A percentile compares a stretch with the other conserved stretches of the same genome.
Evolutionary conservation across 2,113 vertebrate species (phyloP).

Genomic region (Plecotus auritus): DNA sequence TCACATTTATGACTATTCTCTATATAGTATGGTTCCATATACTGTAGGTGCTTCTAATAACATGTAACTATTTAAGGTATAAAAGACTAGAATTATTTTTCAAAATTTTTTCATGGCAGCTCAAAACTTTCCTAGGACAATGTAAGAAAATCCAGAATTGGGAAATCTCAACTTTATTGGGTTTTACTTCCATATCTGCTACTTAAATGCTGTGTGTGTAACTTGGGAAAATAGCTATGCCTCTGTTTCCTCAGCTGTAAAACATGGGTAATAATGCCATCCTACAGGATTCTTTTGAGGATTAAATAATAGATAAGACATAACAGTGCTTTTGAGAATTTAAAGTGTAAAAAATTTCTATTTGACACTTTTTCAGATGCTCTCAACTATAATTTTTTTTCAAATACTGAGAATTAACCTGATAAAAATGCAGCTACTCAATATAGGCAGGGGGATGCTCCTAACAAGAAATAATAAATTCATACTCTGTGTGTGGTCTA

Average conservation of each 20-base stretch:
- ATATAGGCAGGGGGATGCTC: background rate
- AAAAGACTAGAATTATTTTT: slow-evolving; percentile 1
- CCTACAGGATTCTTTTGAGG: background rate
- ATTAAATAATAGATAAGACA: slow-evolving; percentile 1
- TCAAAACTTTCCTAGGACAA: slow-evolving; percentile 25
- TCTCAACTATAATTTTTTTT: slow-evolving; percentile 26
- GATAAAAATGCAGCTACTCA: slow-evolving; percentile 39
- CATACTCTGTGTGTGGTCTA: slow-evolving; percentile 90
- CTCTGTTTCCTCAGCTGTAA: background rate
- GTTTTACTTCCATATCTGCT: background rate
- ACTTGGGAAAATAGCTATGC: background rate
- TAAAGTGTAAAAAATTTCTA: slow-evolving; percentile 39
- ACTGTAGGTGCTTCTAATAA: background rate
- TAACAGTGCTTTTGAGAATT: slow-evolving; percentile 32
- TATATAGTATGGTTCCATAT: background rate
- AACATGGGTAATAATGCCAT: background rate
- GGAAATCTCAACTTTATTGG: background rate
- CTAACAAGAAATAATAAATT: slow-evolving; percentile 48
- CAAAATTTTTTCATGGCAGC: background rate
- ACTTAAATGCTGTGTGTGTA: background rate
- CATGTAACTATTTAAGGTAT: background rate
- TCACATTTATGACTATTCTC: background rate
- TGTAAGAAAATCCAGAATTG: background rate
- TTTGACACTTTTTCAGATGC: background rate
- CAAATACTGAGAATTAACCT: background rate